Evolutionary conservation across 1,140 invertebrate genomes (phyloP), one percentile per base, ranked within the genome.

Genomic region (Cataglyphis hispanica): DNA sequence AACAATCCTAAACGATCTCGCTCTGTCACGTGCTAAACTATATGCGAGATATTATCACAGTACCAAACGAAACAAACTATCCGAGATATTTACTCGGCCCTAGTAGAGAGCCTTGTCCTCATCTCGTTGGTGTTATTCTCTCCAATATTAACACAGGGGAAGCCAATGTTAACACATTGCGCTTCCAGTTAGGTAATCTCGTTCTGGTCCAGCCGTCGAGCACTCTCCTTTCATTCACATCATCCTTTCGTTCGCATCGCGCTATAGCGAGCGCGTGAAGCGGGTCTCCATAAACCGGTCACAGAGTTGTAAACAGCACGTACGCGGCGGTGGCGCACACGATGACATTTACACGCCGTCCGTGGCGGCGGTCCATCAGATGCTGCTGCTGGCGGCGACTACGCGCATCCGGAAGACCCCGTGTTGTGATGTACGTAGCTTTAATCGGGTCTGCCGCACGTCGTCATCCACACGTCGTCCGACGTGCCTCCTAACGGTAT

Each of bases 241-340:
- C 37, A 27, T 22, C 63, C 70, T 61, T n/a, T n/a, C n/a, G 56
- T 40, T 27, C 60, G 50, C 40, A 27, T 63, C 61, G 75, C 56
- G 61, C 31, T 86, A 72, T 77, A 86, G 27, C 34, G 37, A 31
- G 34, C n/a, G 63, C 86, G 27, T 50, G 19, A 58, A 53, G 61
- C 74, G n/a, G 50, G 58, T 16, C 46, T 56, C n/a, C 56, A 13
- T 56, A 61, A 64, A 64, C 46, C 66, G 43, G 58, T 69, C 27
- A 50, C 46, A 16, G 13, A 34, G 76, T 87, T 85, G 87, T 88
- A 89, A 89, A 88, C 87, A 89, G 84, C 70, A 86, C 87, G 72
- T 66, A 66, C 69, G 70, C 69, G 75, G 76, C 50, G 63, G 76
- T 81, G 67, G 58, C 84, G 88, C 88, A 86, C 86, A 77, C 75